phyloP scores from a whole-genome alignment of 2,113 vertebrate genomes.

The Silurus glanis region DNA sequence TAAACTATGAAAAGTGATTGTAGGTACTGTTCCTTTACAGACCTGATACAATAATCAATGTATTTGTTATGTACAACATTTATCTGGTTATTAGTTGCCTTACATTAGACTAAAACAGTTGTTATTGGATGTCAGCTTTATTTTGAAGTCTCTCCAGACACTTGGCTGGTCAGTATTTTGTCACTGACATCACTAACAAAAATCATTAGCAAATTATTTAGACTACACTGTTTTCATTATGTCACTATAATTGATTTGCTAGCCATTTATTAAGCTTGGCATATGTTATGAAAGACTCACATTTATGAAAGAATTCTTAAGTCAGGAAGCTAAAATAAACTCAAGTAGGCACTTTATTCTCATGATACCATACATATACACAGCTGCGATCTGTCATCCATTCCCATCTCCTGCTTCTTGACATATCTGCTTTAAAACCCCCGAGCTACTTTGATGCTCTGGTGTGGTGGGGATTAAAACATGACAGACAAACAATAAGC shows the following conservation, averaged over 20 bases:
- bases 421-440: background rate
- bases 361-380: background rate
- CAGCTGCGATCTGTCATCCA: background rate
- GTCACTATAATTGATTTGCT: background rate
- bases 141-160: background rate
- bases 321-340: background rate
- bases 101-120: background rate
- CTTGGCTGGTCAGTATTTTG: background rate
- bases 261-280: background rate
- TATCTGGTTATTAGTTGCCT: background rate
- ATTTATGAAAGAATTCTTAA: background rate
- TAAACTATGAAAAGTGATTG: background rate
- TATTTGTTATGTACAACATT: background rate
- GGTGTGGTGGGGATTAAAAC: conserved; percentile 27
- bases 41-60: background rate
- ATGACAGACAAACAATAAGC: conserved; percentile 35
- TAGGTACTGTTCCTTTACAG: background rate
- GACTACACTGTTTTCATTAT: background rate
- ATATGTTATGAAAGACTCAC: background rate
- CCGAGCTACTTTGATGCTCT: background rate
- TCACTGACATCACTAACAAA: background rate
- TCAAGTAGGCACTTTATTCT: background rate
- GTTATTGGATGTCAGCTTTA: background rate
- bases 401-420: background rate
- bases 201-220: background rate